Evolutionary conservation across 2,113 vertebrate species (phyloP), one percentile per base, ranked within the genome.

Genomic region (Ovis aries): DNA sequence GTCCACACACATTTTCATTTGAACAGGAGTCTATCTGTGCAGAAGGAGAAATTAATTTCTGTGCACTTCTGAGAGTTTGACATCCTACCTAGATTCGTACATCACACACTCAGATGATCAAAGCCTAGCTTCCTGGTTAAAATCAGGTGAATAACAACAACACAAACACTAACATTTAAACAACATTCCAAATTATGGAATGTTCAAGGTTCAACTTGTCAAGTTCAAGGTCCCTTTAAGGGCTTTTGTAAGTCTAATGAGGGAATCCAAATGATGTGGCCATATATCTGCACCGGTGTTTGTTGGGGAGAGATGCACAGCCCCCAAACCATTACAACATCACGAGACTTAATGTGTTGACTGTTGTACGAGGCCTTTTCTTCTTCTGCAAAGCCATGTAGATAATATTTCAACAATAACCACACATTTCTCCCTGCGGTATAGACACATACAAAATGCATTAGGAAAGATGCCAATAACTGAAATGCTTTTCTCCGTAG

Each of bases 401-500:
- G 98, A 92, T 60, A 85, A 94, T 95, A 97, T 96, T 97, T 98
- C 98, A 98, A 94, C 98, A 97, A 60, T 59, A 96, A 95, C 95
- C 96, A 80, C 98, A 50, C 97, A 94, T 91, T 85, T 59, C 98
- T 98, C 97, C 98, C 98, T 43, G 88, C 1, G 95, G 98, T 94
- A 95, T 31, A 81, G 97, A 90, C 98, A 98, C 98, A 96, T 23
- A 81, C 90, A 96, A 91, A 97, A 97, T 62, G 95, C 98, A 91
- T 98, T 98, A 98, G 98, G 97, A 98, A 98, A 98, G 84, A 85
- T 43, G 98, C 98, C 98, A 98, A 91, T 7, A 97, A 96, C 98
- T 25, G 88, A 94, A 96, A 95, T 27, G 95, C 97, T 98, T 97
- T 96, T 98, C 97, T 97, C 95, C 5, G 96, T 64, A 93, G 97